Evolutionary conservation across 1,140 invertebrate genomes (phyloP), one percentile per base, ranked within the genome.

Genomic region (Temnothorax longispinosus): DNA sequence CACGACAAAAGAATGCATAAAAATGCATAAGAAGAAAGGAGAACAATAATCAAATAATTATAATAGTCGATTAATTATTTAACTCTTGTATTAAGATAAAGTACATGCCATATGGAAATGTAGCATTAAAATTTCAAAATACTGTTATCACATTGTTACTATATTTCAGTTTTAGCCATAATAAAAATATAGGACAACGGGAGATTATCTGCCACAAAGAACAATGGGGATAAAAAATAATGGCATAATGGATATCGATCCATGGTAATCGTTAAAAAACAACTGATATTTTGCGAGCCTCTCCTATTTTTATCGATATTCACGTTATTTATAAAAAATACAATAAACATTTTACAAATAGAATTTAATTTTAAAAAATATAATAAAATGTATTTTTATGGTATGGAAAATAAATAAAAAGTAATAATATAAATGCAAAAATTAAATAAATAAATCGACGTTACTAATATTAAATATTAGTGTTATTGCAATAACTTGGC

Each of bases 81-180:
- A 77, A 15, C 18, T 60, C 15, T 62, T 21, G 10, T 44, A 15
- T 78, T 64, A 47, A 4, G 13, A 11, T 27, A 64, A 10, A 64
- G 50, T 50, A 21, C 44, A 18, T 18, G 8, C 7, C 2, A 50
- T 64, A 32, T 13, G 5, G 18, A 54, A 35, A 54, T 67, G n/a
- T 44, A 21, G 2, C 3, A 52, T 67, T 80, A 80, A 80, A 44
- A 69, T 67, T 80, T 54, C 10, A 69, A 13, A 32, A 80, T 27
- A 8, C 62, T 80, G 41, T 69, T 67, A 80, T 54, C 13, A 69
- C 50, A 32, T 41, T 67, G 41, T 67, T 35, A 21, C 8, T 69
- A 47, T 3, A 67, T n/a, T 80, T 60, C 44, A 52, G 54, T 13
- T 76, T 75, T 58, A 75, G 32, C 27, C 27, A 38, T 38, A 21